phyloP scores from a whole-genome alignment of 2,888 invertebrate species.

The Cremastinae sp. region DNA sequence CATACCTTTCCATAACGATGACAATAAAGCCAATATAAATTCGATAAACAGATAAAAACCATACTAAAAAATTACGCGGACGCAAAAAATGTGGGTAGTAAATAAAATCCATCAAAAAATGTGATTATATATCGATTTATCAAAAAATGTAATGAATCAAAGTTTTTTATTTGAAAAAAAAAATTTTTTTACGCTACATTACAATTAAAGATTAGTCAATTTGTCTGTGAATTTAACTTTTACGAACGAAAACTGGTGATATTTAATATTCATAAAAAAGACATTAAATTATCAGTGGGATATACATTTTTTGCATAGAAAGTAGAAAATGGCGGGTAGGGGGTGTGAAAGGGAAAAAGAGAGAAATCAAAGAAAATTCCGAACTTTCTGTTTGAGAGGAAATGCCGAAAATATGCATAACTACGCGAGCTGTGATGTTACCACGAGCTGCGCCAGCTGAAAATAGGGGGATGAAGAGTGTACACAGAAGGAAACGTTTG shows the following conservation, averaged over 20 bases:
- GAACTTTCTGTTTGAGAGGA: conserved; percentile 44
- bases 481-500: conserved; percentile 44
- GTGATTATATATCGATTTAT: background rate
- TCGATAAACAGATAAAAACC: conserved; percentile 56
- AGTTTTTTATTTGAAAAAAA: no score
- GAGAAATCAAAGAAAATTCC: conserved; percentile 57
- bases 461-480: conserved; percentile 12
- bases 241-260: no score
- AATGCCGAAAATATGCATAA: conserved; percentile 50
- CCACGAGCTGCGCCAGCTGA: conserved; percentile 15
- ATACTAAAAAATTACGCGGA: conserved; percentile 7
- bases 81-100: background rate
- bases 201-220: no score
- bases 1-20: conserved; percentile 41
- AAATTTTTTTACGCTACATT: no score
- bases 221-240: no score
- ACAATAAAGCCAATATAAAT: conserved; percentile 52
- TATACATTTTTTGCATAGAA: background rate
- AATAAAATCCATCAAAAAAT: background rate
- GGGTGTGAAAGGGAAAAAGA: conserved; percentile 1
- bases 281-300: conserved; percentile 49
- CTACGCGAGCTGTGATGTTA: conserved; percentile 32
- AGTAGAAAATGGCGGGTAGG: background rate
- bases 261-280: conserved; percentile 55
- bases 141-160: no score